phyloP scores from a whole-genome alignment of 2,797 vertebrate genomes.

The Spinus pinus region DNA sequence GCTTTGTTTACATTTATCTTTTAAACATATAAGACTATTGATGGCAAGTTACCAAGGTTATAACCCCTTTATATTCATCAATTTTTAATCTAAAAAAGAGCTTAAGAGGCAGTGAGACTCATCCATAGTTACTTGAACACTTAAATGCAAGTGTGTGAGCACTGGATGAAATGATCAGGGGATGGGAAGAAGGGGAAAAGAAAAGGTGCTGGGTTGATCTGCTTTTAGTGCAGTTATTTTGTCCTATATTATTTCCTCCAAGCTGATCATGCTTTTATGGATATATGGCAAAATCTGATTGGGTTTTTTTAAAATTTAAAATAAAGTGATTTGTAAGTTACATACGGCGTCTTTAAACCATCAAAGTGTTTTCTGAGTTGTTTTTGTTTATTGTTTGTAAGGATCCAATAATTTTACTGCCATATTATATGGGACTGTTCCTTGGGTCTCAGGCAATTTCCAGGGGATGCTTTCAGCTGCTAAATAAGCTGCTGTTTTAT shows the following conservation, averaged over 20 bases:
- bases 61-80: slow-evolving; percentile 78
- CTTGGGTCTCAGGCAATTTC: neutral
- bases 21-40: slow-evolving; percentile 75
- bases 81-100: slow-evolving; percentile 80
- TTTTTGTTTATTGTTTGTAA: neutral
- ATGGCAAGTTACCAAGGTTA: slow-evolving; percentile 79
- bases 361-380: neutral
- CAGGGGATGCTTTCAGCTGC: neutral
- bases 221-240: slow-evolving; percentile 33
- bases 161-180: slow-evolving; percentile 45
- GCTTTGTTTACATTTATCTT: slow-evolving; percentile 81
- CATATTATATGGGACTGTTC: neutral
- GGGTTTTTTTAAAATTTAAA: neutral
- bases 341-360: neutral
- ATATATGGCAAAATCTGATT: neutral
- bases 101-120: slow-evolving; percentile 63
- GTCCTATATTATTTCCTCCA: slow-evolving; percentile 1
- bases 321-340: neutral
- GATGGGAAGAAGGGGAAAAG: neutral
- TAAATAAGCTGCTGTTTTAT: neutral
- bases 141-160: slow-evolving; percentile 45
- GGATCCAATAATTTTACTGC: neutral
- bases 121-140: slow-evolving; percentile 66
- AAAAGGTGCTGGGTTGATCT: slow-evolving; percentile 2
- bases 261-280: slow-evolving; percentile 12